Base-by-base conservation (phyloP, 1,140 invertebrate species). In the Leptopilina boulardi region DNA sequence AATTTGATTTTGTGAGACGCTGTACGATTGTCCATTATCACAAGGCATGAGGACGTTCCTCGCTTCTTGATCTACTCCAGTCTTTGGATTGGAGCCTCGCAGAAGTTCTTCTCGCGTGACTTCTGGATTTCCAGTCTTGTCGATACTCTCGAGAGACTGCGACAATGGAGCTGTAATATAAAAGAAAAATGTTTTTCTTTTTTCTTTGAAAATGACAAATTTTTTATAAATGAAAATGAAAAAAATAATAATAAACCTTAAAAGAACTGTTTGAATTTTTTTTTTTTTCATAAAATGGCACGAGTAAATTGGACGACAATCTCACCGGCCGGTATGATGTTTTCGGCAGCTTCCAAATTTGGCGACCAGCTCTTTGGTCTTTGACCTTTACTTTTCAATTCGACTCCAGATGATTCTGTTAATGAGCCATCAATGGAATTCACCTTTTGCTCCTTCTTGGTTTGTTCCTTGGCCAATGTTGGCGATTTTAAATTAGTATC, bases 1-100 rank as follows among this genome's bases (percentile, higher is more conserved):
- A 77, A 97, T 96, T 91, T 96, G 95, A 87, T 97, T 97, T 80
- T 96, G 96, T 26, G 96, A 97, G 9, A 97, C 96, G 87, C 96
- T 97, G 88, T 97, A 97, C 42, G 95, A 95, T 82, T 95, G 93
- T 0, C 96, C 96, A 87, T 96, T 96, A 78, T 94, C 94, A 84
- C 95, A 96, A 0, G 95, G 95, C 93, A 96, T 95, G 74, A 96
- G 90, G 81, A 96, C 94, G 85, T 96, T 96, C 66, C 94, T 92
- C 13, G 94, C 89, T 79, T 94, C 91, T 91, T 93, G 87, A 18
- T 81, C 77, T 18, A 81, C 70, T n/a, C 73, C 74, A 3, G 77
- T 77, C 34, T 88, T 89, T 79, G 77, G 84, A 34, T 81, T 84
- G 4, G 81, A 82, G 0, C 85, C 80, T n/a, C 89, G 87, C 1